Evolutionary conservation across 2,888 invertebrate genomes (phyloP).

Genomic region (Crossocerus cetratus): DNA sequence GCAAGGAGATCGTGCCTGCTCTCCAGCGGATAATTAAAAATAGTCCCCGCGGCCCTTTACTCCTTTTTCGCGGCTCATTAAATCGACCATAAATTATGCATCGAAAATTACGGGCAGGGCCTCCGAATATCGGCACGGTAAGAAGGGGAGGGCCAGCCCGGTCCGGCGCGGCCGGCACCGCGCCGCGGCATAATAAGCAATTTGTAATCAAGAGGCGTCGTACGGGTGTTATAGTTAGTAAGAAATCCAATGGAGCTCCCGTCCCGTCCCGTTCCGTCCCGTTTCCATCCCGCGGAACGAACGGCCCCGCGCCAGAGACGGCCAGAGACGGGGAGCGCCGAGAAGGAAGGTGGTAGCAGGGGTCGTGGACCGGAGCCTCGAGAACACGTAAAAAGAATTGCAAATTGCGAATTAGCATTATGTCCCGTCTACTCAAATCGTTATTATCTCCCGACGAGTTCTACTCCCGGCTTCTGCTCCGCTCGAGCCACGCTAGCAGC

Average conservation of each 20-base stretch:
- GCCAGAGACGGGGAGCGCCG: background rate
- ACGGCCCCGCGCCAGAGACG: slow-evolving; percentile 8
- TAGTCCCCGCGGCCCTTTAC: slow-evolving; percentile 72
- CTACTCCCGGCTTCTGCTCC: slow-evolving; percentile 26
- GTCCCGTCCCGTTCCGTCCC: slow-evolving; percentile 56
- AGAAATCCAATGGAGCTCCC: slow-evolving; percentile 68
- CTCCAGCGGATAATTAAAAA: slow-evolving; percentile 74
- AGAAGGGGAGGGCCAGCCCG: slow-evolving; percentile 22
- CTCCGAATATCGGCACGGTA: slow-evolving; percentile 62
- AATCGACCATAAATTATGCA: slow-evolving; percentile 77
- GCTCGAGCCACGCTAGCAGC: slow-evolving; percentile 40
- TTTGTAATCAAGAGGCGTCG: slow-evolving; percentile 76
- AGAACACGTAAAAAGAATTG: slow-evolving; percentile 69
- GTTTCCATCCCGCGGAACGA: slow-evolving; percentile 41
- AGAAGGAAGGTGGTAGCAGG: background rate
- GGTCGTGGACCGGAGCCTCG: slow-evolving; percentile 17
- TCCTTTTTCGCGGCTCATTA: slow-evolving; percentile 76
- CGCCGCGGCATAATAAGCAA: slow-evolving; percentile 73
- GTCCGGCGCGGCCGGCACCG: slow-evolving; percentile 16
- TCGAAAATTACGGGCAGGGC: slow-evolving; percentile 74
- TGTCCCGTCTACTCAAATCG: slow-evolving; percentile 67
- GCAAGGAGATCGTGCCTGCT: slow-evolving; percentile 46
- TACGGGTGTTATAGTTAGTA: slow-evolving; percentile 71
- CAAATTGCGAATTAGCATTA: slow-evolving; percentile 73
- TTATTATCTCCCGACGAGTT: slow-evolving; percentile 65